Evolutionary conservation across 2,113 vertebrate genomes (phyloP).

Genomic region (Cynoglossus semilaevis): DNA sequence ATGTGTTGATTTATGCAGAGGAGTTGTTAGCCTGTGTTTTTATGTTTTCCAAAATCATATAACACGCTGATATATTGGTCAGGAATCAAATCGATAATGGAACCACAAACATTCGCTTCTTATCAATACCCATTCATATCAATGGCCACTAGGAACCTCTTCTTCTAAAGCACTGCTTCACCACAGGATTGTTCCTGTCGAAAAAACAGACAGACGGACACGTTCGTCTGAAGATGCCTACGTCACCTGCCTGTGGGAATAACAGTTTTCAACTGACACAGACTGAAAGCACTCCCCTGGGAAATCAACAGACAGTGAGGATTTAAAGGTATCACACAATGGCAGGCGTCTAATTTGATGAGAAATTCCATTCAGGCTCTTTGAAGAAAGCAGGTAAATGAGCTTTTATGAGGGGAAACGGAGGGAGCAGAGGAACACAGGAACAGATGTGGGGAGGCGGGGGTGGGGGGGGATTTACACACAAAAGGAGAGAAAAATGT

Average conservation of each 20-base stretch:
- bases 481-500: slow-evolving; percentile 4
- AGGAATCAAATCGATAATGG: too few species aligned
- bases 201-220: neutral
- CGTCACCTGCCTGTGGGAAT: neutral
- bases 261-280: slow-evolving; percentile 15
- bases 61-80: too few species aligned
- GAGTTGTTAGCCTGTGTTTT: too few species aligned
- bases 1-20: too few species aligned
- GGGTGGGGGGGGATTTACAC: slow-evolving; percentile 2
- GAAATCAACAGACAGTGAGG: slow-evolving; percentile 46
- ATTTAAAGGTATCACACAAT: slow-evolving; percentile 56
- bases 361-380: slow-evolving; percentile 55
- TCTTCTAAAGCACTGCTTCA: too few species aligned
- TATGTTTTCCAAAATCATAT: too few species aligned
- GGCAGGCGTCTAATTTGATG: slow-evolving; percentile 44
- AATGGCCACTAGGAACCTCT: too few species aligned
- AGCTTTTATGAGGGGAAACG: slow-evolving; percentile 8
- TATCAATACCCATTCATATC: too few species aligned
- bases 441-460: slow-evolving; percentile 1
- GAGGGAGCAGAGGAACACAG: slow-evolving; percentile 2
- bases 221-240: neutral
- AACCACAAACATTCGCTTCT: too few species aligned
- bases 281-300: slow-evolving; percentile 42
- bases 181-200: too few species aligned
- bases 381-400: slow-evolving; percentile 54